A percentile compares a stretch with the other conserved stretches of the same genome.
These are phyloP conservation scores for Dasyprocta punctata DNA, from an alignment of 2,113 vertebrate species.

Conservation along the genomic window DNA sequence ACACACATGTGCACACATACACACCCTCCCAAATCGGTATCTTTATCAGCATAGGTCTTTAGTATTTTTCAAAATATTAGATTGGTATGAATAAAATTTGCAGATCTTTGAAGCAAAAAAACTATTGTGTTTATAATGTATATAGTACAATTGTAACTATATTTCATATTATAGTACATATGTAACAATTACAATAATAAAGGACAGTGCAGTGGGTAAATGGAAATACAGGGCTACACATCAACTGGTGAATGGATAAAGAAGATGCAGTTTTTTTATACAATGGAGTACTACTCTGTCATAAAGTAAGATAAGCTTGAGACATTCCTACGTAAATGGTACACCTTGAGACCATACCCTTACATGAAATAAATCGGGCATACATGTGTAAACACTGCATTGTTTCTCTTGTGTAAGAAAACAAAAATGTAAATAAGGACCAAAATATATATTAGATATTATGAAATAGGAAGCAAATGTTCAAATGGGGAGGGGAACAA, in stretches of 20 bases:
- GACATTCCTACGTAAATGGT: too few relatives aligned
- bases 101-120: background rate
- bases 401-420: too few relatives aligned
- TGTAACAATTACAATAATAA: background rate
- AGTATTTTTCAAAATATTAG: slow-evolving; percentile 8
- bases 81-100: background rate
- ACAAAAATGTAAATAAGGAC: too few relatives aligned
- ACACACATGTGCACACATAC: background rate
- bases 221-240: background rate
- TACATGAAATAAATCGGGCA: too few relatives aligned
- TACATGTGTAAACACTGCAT: too few relatives aligned
- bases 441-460: too few relatives aligned
- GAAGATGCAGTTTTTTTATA: too few relatives aligned
- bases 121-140: background rate
- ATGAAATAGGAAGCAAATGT: too few relatives aligned
- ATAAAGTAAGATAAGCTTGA: too few relatives aligned
- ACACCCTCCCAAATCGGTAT: background rate
- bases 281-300: too few relatives aligned
- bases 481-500: too few relatives aligned
- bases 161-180: background rate
- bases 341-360: too few relatives aligned
- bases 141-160: background rate
- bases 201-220: background rate
- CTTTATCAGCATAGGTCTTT: background rate
- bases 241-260: background rate